A percentile compares a stretch with the other conserved stretches of the same genome.
Evolutionary conservation across 2,888 invertebrate species (phyloP).

Genomic region (Adela reaumurella): DNA sequence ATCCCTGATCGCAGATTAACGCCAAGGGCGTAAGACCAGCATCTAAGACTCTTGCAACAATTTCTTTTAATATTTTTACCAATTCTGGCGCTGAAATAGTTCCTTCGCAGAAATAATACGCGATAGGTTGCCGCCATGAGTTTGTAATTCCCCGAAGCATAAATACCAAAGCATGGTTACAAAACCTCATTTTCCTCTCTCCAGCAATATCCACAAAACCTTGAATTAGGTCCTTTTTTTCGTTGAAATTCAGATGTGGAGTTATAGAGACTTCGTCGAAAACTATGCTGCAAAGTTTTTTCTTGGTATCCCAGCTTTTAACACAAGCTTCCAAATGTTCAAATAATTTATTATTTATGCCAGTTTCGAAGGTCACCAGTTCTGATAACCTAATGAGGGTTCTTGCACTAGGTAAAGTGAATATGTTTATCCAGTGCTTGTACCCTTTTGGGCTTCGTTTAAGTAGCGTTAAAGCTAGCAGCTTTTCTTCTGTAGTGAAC

Average conservation of each 20-base stretch:
- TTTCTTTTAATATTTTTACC: no score
- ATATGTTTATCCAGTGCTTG: constrained; percentile 6
- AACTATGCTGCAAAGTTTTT: neutral
- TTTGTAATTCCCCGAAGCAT: constrained; percentile 10
- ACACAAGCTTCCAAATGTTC: neutral
- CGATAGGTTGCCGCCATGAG: constrained; percentile 11
- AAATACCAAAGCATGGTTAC: constrained; percentile 9
- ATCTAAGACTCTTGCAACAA: no score
- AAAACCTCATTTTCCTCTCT: no score
- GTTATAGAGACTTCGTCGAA: neutral
- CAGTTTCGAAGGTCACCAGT: neutral
- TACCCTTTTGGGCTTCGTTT: constrained; percentile 11
- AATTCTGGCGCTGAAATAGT: no score
- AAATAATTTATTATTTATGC: neutral
- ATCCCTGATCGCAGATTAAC: no score
- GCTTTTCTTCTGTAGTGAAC: constrained; percentile 6
- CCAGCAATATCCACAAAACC: no score
- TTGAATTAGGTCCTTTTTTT: no score
- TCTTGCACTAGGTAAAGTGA: constrained; percentile 9
- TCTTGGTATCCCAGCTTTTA: neutral
- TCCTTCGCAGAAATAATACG: constrained; percentile 1
- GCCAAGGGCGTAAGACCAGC: no score
- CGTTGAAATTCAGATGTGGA: neutral
- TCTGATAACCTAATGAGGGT: constrained; percentile 5
- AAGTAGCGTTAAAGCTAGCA: constrained; percentile 8